Evolutionary conservation across 2,797 vertebrate species (phyloP).

Genomic region (Varecia variegata): DNA sequence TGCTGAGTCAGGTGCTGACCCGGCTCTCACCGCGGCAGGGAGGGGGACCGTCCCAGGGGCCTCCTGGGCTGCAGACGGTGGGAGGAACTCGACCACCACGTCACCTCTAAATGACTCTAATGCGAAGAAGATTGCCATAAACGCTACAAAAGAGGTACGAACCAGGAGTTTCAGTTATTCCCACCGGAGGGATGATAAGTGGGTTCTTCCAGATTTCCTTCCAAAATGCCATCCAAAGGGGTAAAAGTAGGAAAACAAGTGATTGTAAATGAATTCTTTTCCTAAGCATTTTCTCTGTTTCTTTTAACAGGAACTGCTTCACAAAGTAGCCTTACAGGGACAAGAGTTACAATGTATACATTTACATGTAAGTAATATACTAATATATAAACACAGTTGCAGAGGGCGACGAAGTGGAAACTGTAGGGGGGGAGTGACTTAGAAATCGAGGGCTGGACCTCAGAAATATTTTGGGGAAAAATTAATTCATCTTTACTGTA

Average conservation of each 20-base stretch:
- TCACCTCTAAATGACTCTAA: accelerated
- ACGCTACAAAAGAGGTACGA: accelerated
- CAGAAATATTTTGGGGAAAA: neutral
- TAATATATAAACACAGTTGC: neutral
- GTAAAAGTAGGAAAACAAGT: neutral
- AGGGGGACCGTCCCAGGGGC: too few relatives aligned
- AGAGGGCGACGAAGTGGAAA: neutral
- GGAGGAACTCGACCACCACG: accelerated
- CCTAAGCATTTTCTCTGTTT: neutral
- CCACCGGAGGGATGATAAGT: neutral
- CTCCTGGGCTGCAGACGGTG: neutral
- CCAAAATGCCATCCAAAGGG: neutral
- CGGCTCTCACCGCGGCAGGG: accelerated
- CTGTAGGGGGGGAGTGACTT: neutral
- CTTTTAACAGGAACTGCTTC: neutral
- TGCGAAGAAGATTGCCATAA: neutral
- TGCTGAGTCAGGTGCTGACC: accelerated
- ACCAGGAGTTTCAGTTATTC: neutral
- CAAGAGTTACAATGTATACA: neutral
- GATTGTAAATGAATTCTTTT: neutral
- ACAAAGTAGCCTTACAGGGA: neutral
- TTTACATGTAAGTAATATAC: too few relatives aligned
- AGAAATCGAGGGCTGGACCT: neutral
- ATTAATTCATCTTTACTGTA: neutral
- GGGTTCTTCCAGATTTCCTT: neutral